Percentiles rank a stretch among this genome's conserved stretches.
phyloP scores from a whole-genome alignment of 2,113 vertebrate genomes.

The Solea solea region DNA sequence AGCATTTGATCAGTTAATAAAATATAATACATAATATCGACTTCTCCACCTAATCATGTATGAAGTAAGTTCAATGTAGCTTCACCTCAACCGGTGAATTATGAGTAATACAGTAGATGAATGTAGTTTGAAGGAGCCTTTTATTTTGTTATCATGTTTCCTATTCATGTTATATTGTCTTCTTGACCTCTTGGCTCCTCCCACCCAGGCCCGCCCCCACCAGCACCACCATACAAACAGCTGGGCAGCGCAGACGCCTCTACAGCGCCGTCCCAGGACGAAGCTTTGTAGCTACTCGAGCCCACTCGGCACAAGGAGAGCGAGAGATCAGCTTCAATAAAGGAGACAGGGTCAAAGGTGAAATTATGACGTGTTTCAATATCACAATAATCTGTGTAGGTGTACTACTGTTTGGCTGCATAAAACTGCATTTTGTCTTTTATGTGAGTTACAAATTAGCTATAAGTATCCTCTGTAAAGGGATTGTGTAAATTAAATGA shows the following conservation, averaged over 20 bases:
- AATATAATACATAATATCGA: neutral
- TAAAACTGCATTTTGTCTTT: slow-evolving; percentile 41
- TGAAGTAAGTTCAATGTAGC: neutral
- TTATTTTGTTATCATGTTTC: neutral
- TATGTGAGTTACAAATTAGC: slow-evolving; percentile 7
- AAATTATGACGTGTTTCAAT: slow-evolving; percentile 9
- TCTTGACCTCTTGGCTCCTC: neutral
- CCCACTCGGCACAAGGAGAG: slow-evolving; percentile 90
- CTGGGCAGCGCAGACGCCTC: slow-evolving; percentile 85
- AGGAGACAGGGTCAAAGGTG: slow-evolving; percentile 95
- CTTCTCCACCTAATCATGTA: neutral
- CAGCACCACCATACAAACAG: slow-evolving; percentile 68
- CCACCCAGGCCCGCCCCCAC: slow-evolving; percentile 64
- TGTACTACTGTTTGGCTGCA: slow-evolving; percentile 20
- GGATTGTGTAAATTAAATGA: neutral
- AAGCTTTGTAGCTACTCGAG: slow-evolving; percentile 88
- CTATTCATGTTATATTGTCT: neutral
- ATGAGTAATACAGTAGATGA: too few relatives aligned
- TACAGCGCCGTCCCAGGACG: slow-evolving; percentile 92
- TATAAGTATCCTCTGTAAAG: neutral
- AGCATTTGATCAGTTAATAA: too few relatives aligned
- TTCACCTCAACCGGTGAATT: too few relatives aligned
- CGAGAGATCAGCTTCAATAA: slow-evolving; percentile 91
- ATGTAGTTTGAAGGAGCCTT: too few relatives aligned
- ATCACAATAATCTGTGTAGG: slow-evolving; percentile 48